Evolutionary conservation across 2,888 invertebrate species (phyloP), one percentile per base, ranked within the genome.

Genomic region (Anarsia innoxiella): DNA sequence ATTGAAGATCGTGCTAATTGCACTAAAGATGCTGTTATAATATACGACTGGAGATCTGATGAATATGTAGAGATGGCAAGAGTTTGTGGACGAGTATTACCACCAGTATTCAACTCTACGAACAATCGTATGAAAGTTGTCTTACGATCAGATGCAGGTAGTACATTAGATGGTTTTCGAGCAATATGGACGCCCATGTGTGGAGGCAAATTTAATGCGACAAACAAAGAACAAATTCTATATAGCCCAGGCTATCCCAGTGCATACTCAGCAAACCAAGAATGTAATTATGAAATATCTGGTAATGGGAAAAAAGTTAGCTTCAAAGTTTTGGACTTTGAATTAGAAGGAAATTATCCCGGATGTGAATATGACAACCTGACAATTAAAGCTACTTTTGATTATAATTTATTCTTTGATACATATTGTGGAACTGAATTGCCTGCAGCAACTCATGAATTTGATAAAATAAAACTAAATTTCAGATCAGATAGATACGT

Each of bases 211-310:
- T 89, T 90, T 48, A 63, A 75, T 32, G 91, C 89, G 0, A 79
- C 80, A 2, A 63, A 57, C 9, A 63, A 63, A 15, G 65, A 79
- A 41, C 85, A 87, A 54, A 66, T 71, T 26, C 67, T 96, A n/a
- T 78, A 80, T 14, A 93, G 93, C 56, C 96, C 96, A 0, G 89
- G 90, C 30, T 95, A 90, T 76, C 94, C 95, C 1, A 45, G 48
- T 1, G 48, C 55, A 14, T 96, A 96, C 63, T 77, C 75, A 3
- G 57, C 74, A 9, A 77, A 80, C 47, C 58, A 89, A 8, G 53
- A 77, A 32, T 96, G 95, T 60, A 79, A 85, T 33, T 95, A 93
- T 54, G 87, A 87, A 23, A 87, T 95, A 37, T 1, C 74, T 84
- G 35, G 35, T 9, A 14, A 15, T 1, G 53, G 62, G 2, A 59